Conservation (phyloP, 92 coral and sea anemone genomes). For the Desmophyllum pertusum region DNA sequence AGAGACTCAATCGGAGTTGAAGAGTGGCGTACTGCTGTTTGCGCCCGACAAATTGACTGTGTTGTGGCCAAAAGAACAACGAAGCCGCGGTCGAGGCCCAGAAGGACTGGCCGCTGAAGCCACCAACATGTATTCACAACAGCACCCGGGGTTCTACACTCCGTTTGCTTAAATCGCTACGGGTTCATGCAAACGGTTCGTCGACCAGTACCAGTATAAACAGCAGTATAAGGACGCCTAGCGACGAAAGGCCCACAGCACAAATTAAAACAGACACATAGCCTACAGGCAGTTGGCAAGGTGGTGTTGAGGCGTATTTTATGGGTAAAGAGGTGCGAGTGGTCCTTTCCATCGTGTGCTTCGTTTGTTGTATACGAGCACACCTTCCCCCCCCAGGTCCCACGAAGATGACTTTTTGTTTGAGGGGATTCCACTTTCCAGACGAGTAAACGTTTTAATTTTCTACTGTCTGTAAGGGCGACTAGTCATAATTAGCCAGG, state of each 20-base stretch:
- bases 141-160: slow-evolving; percentile 44
- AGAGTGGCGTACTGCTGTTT: slow-evolving; percentile 44
- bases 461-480: background rate
- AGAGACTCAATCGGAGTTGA: slow-evolving; percentile 42
- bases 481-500: no score
- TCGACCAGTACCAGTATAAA: slow-evolving; percentile 34
- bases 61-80: slow-evolving; percentile 28
- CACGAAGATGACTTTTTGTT: slow-evolving; percentile 59
- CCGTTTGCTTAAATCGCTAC: slow-evolving; percentile 46
- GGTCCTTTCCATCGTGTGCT: slow-evolving; percentile 44
- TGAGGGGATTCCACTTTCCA: no score
- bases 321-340: slow-evolving; percentile 46
- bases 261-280: slow-evolving; percentile 35
- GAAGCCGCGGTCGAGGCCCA: slow-evolving; percentile 23
- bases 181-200: slow-evolving; percentile 49
- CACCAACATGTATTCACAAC: slow-evolving; percentile 35
- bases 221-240: slow-evolving; percentile 42
- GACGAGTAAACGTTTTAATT: no score
- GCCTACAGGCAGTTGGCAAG: slow-evolving; percentile 56
- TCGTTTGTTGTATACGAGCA: no score
- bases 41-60: slow-evolving; percentile 40
- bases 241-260: slow-evolving; percentile 53
- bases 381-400: slow-evolving; percentile 60
- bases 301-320: slow-evolving; percentile 57
- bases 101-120: slow-evolving; percentile 20